phyloP scores from a whole-genome alignment of 2,888 invertebrate species.

The Diarsia dahlii region DNA sequence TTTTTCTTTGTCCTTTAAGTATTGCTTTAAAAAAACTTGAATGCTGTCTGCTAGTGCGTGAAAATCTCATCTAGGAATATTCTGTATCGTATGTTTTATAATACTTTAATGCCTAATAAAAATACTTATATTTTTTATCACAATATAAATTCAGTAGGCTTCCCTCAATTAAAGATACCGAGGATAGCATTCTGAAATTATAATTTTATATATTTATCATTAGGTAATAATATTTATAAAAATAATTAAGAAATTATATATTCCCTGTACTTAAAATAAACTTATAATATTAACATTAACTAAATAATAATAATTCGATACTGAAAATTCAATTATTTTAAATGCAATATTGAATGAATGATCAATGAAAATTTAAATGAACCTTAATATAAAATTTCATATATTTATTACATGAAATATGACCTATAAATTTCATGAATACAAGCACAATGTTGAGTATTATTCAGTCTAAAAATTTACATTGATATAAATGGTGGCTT shows the following conservation, averaged over 20 bases:
- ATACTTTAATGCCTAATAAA: slow-evolving; percentile 40
- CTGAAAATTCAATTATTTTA: slow-evolving; percentile 23
- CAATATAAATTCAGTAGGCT: slow-evolving; percentile 89
- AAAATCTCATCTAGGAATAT: neutral
- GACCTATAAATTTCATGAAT: neutral
- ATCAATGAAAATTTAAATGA: slow-evolving; percentile 11
- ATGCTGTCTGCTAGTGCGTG: slow-evolving; percentile 25
- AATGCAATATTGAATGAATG: slow-evolving; percentile 40
- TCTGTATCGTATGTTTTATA: neutral
- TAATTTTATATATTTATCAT: slow-evolving; percentile 67
- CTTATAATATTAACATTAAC: slow-evolving; percentile 42
- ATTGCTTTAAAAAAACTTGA: slow-evolving; percentile 6
- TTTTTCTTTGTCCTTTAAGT: neutral
- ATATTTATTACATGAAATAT: neutral
- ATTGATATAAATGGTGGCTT: neutral
- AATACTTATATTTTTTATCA: slow-evolving; percentile 72
- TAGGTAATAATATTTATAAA: slow-evolving; percentile 3
- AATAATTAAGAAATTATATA: slow-evolving; percentile 25
- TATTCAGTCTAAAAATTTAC: slow-evolving; percentile 43
- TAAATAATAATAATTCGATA: slow-evolving; percentile 31
- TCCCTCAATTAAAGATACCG: slow-evolving; percentile 82
- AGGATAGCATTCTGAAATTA: slow-evolving; percentile 89
- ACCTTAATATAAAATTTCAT: neutral
- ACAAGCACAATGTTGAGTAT: slow-evolving; percentile 39
- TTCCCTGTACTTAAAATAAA: slow-evolving; percentile 64